Evolutionary conservation across 2,113 vertebrate genomes (phyloP).

Genomic region (Gobius niger): DNA sequence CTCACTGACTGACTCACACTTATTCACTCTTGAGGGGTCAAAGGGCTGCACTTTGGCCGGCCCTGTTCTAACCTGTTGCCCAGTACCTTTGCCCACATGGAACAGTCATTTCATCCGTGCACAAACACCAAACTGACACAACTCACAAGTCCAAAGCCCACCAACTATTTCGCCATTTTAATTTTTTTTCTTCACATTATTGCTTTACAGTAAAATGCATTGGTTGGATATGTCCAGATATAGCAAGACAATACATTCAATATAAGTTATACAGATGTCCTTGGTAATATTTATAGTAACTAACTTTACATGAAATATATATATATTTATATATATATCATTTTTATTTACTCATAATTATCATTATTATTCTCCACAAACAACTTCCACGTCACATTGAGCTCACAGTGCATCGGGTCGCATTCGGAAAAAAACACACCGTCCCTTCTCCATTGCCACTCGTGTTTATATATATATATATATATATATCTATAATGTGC

Average conservation of each 20-base stretch:
- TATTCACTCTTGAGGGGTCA: no score
- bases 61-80: no score
- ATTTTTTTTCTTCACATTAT: slow-evolving; percentile 79
- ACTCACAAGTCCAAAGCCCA: slow-evolving; percentile 70
- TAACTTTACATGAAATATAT: slow-evolving; percentile 77
- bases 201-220: slow-evolving; percentile 85
- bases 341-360: slow-evolving; percentile 74
- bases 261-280: slow-evolving; percentile 83
- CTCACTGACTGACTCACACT: no score
- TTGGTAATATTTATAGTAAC: slow-evolving; percentile 79
- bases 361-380: slow-evolving; percentile 86
- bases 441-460: slow-evolving; percentile 35
- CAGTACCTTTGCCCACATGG: no score
- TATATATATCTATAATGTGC: slow-evolving; percentile 41
- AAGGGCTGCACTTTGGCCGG: no score
- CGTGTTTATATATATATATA: slow-evolving; percentile 4
- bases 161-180: slow-evolving; percentile 71
- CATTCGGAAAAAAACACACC: slow-evolving; percentile 74
- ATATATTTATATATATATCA: slow-evolving; percentile 37
- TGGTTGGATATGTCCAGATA: slow-evolving; percentile 79
- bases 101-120: no score
- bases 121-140: background rate
- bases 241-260: slow-evolving; percentile 85
- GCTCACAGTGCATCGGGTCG: slow-evolving; percentile 99
- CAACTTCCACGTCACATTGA: slow-evolving; percentile 88